Base-by-base conservation (phyloP, 2,797 vertebrate genomes). In the Coilia nasus region DNA sequence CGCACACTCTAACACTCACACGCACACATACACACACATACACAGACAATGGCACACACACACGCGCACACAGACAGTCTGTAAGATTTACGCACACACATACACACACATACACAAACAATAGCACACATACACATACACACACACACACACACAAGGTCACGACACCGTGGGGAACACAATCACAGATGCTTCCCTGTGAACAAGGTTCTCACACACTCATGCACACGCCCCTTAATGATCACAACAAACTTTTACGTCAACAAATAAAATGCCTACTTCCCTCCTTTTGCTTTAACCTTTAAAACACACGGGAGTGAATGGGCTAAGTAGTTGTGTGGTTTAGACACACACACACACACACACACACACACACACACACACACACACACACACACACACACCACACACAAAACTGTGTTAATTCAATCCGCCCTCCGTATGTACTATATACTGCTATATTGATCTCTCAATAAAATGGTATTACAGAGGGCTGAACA, bases 361-460 rank as follows among this genome's bases (percentile, higher is more conserved):
- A 82, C 19, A 35, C 47, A 83, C 6, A 85, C 54, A 85, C 83
- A 87, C 81, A 86, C 81, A 71, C 78, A 35, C 35, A 15, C 54
- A 81, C 50, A n/a, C 46, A 54, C 47, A 54, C n/a, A 17, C 21
- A 81, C 14, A 59, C 25, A 25, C n/a, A 28, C 44, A 11, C 11
- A 67, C 46, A 19, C n/a, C n/a, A n/a, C n/a, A n/a, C n/a, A n/a
- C n/a, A n/a, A n/a, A 85, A 17, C 21, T 14, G 17, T 59, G 6
- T 25, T 50, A 6, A 31, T 41, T 86, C 84, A 64, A 54, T n/a
- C 19, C 44, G 25, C 31, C 47, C 12, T 78, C 71, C 31, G 41
- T 44, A 78, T 78, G 71, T 78, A 78, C 71, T 44, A 41, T 25
- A 78, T 78, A 41, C 11, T 19, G 19, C 71, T 78, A 21, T 44